Evolutionary conservation across 2,888 invertebrate genomes (phyloP).

Genomic region (Vesta saturnalis): DNA sequence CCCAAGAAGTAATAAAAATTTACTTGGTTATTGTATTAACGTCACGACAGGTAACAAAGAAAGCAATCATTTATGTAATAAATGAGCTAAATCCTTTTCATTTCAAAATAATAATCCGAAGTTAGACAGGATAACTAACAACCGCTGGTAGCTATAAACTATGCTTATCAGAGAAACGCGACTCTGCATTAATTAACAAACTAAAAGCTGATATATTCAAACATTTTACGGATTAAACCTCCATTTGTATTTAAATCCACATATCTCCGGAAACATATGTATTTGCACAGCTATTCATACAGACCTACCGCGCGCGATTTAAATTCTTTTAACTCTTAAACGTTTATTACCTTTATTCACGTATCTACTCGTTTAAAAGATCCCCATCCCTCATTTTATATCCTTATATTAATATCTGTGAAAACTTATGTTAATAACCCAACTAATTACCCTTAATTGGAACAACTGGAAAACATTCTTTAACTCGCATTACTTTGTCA

Average conservation of each 20-base stretch:
- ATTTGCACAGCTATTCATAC: constrained; percentile 54
- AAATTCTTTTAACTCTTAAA: constrained; percentile 42
- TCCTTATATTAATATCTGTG: not conserved
- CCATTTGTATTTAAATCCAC: constrained; percentile 50
- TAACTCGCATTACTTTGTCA: constrained; percentile 9
- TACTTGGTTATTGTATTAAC: no score
- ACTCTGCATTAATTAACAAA: constrained; percentile 57
- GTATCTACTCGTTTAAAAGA: constrained; percentile 30
- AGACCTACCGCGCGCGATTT: constrained; percentile 39
- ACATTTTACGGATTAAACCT: constrained; percentile 51
- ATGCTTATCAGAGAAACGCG: constrained; percentile 57
- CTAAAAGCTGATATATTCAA: constrained; percentile 55
- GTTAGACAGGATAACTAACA: constrained; percentile 36
- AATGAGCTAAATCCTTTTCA: constrained; percentile 30
- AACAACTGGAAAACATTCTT: constrained; percentile 6
- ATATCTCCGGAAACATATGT: constrained; percentile 57
- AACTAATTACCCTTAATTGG: not conserved
- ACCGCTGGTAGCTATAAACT: constrained; percentile 48
- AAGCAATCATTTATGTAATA: constrained; percentile 12
- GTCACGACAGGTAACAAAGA: no score
- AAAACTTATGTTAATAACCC: constrained; percentile 10
- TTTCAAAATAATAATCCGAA: constrained; percentile 29
- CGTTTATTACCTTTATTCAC: constrained; percentile 45
- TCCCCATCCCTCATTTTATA: not conserved
- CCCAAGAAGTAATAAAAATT: no score